Base-by-base conservation (phyloP, 2,113 vertebrate species). In the Caranx ignobilis region DNA sequence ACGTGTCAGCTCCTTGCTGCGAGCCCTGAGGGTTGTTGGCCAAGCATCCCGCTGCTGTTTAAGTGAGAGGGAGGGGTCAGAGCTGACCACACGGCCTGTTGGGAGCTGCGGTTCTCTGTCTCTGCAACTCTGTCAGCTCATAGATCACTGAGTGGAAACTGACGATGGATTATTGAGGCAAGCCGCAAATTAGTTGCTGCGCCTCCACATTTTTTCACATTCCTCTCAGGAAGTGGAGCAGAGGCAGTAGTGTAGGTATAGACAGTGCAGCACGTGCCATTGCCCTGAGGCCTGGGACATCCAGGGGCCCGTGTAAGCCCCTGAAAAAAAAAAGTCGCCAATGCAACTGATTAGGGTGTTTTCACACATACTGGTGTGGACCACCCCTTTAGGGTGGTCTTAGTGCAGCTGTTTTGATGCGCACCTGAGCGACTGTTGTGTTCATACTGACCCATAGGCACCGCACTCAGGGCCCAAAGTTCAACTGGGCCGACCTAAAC, bases 121-220 rank as follows among this genome's bases (percentile, higher is more conserved):
- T 68, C 74, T 74, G 64, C 63, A 61, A 43, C 75, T 90, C 76
- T 77, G 69, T 87, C 52, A 39, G 65, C 84, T 87, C 55, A 67
- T 75, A 79, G 77, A 73, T 80, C 75, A 60, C 84, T 79, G 78
- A 87, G 76, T 64, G 71, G 75, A 88, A 88, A 85, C 75, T 81
- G 63, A 70, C 21, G 62, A 83, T 84, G 48, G 85, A 89, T 90
- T 88, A 88, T 88, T 81, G 86, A 85, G 79, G 79, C 77, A 87
- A 88, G 87, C 83, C 85, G 43, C 88, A 92, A 92, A 91, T 86
- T 71, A 88, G 81, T 85, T 83, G 72, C 68, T 66, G 74, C 71
- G 73, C 81, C 70, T 65, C 65, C 70, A 62, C 76, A 72, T 87
- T 84, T 35, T 16, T 75, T 76, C 63, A 47, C 59, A 71, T 77